phyloP scores from a whole-genome alignment of 2,113 vertebrate species.

The Oostethus manadensis region DNA sequence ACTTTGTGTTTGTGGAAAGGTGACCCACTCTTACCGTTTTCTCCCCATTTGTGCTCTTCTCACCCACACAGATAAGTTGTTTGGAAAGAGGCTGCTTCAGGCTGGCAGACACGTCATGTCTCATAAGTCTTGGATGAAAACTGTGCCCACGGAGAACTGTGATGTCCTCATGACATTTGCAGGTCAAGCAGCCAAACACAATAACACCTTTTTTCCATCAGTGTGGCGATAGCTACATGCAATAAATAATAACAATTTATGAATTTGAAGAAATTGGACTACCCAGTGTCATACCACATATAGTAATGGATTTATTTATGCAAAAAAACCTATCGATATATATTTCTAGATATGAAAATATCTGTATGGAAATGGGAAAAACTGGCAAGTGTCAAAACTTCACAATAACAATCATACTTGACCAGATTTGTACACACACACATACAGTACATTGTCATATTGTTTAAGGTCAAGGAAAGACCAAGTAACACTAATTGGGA shows the following conservation, averaged over 20 bases:
- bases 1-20: conserved; percentile 44
- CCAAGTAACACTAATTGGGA: no score
- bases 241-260: no score
- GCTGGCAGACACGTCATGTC: conserved; percentile 96
- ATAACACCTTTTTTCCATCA: not conserved
- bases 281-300: no score
- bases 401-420: no score
- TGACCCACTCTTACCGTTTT: conserved; percentile 34
- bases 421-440: no score
- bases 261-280: not conserved
- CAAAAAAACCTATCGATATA: no score
- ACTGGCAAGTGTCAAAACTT: no score
- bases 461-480: no score
- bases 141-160: conserved; percentile 96
- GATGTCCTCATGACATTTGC: conserved; percentile 96
- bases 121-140: conserved; percentile 99
- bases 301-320: no score
- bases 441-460: no score
- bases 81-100: conserved; percentile 91
- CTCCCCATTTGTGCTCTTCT: conserved; percentile 21
- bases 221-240: not conserved
- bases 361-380: no score
- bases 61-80: conserved; percentile 84
- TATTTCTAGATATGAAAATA: no score
- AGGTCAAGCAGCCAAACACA: conserved; percentile 66